phyloP scores from a whole-genome alignment of 1,140 invertebrate genomes.

The Helicoverpa armigera region DNA sequence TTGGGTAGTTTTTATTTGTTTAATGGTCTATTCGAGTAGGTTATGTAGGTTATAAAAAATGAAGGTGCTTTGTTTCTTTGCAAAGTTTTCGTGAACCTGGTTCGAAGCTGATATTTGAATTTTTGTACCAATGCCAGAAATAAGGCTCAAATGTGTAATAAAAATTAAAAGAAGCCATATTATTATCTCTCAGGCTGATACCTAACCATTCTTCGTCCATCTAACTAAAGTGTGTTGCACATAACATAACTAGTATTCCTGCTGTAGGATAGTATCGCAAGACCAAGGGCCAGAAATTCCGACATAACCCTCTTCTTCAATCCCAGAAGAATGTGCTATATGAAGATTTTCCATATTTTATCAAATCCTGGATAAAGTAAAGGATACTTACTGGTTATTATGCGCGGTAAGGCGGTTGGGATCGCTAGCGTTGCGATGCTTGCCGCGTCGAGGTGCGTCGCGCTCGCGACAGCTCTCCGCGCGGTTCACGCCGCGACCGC shows the following conservation, averaged over 20 bases:
- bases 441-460: slow-evolving; percentile 80
- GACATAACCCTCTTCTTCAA: too few species aligned
- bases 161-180: too few species aligned
- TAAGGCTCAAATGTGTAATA: too few species aligned
- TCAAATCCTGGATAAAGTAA: not conserved
- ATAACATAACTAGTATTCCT: not conserved
- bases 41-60: too few species aligned
- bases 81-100: too few species aligned
- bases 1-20: not conserved
- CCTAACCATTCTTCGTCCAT: too few species aligned
- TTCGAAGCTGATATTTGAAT: too few species aligned
- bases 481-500: slow-evolving; percentile 78
- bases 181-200: too few species aligned
- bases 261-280: too few species aligned
- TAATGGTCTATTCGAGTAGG: not conserved
- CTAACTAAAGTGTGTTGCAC: not conserved
- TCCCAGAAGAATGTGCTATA: too few species aligned
- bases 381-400: slow-evolving; percentile 80
- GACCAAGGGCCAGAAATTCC: not conserved
- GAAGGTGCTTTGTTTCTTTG: too few species aligned
- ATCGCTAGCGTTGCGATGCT: slow-evolving; percentile 84
- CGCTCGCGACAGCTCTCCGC: slow-evolving; percentile 83
- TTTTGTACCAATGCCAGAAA: too few species aligned
- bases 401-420: slow-evolving; percentile 83
- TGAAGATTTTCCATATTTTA: not conserved